Evolutionary conservation across 1,140 invertebrate species (phyloP).

Genomic region (Brachionus rotundiformis): DNA sequence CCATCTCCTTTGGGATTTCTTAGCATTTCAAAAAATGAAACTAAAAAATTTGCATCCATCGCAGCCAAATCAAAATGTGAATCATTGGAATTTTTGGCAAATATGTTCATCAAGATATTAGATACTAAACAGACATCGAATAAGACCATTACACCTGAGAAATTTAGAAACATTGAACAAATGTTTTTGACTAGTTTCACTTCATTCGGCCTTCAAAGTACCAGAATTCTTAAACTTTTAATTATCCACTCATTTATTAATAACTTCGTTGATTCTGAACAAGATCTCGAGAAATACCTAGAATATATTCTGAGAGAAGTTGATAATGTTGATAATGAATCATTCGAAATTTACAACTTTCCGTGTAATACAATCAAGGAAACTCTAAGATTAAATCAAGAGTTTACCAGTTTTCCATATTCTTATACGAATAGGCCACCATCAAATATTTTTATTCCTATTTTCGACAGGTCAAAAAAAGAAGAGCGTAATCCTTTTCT

Average conservation of each 20-base stretch:
- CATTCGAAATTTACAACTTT: conserved; percentile 20
- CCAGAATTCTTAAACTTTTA: background rate
- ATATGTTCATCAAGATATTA: background rate
- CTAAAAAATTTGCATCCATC: background rate
- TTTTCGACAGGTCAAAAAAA: conserved; percentile 27
- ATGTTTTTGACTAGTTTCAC: background rate
- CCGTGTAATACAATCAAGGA: background rate
- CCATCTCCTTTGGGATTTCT: conserved; percentile 4
- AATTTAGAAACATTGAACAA: background rate
- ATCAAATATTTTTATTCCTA: conserved; percentile 42
- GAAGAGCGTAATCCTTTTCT: conserved; percentile 14
- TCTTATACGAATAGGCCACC: conserved; percentile 8
- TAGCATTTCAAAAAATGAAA: background rate
- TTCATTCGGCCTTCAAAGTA: background rate
- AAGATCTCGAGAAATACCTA: conserved; percentile 33
- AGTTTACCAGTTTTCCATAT: conserved; percentile 24
- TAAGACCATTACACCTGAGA: background rate
- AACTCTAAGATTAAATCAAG: background rate
- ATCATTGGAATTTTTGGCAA: conserved; percentile 7
- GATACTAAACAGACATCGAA: background rate
- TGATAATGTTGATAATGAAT: background rate
- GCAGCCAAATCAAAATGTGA: background rate
- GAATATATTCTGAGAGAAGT: background rate
- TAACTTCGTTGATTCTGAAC: background rate
- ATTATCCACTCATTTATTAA: conserved; percentile 13